phyloP scores from a whole-genome alignment of 1,140 invertebrate genomes.

The Temnothorax nylanderi region DNA sequence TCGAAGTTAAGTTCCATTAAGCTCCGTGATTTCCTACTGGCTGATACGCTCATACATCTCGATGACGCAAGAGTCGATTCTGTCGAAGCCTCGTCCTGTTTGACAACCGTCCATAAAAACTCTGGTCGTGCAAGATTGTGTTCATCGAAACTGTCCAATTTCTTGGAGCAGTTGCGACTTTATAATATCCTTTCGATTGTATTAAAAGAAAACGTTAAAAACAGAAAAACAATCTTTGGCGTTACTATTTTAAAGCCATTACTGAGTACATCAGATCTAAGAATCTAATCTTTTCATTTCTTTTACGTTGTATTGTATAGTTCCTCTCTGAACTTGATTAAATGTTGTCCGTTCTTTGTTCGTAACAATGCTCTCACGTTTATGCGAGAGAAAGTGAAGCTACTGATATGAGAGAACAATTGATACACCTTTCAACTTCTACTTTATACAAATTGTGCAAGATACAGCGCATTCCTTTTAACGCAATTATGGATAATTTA shows the following conservation, averaged over 20 bases:
- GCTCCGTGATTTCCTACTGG: conserved; percentile 45
- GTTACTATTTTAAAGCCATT: not conserved
- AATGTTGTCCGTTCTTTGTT: not conserved
- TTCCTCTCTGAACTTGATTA: not conserved
- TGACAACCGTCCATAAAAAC: conserved; percentile 25
- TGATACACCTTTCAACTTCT: not conserved
- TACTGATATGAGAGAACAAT: not conserved
- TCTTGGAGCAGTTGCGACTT: conserved; percentile 6
- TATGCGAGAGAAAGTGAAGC: not conserved
- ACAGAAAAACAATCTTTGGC: not conserved
- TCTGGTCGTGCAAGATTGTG: not conserved
- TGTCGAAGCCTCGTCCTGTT: not conserved
- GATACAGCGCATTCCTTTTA: not conserved
- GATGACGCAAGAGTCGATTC: conserved; percentile 45
- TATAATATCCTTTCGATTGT: conserved; percentile 6
- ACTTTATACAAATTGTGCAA: not conserved
- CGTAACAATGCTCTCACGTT: not conserved
- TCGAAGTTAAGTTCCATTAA: conserved; percentile 60
- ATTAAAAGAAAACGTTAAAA: conserved; percentile 4
- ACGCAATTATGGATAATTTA: conserved; percentile 36
- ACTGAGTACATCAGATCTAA: not conserved
- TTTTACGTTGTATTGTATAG: no score
- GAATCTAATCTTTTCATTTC: not conserved
- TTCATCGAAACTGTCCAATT: not conserved
- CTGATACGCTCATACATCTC: conserved; percentile 36